Percentiles rank a stretch among this genome's conserved stretches.
Conservation (phyloP, 2,113 vertebrate genomes). For the Garra rufa region DNA sequence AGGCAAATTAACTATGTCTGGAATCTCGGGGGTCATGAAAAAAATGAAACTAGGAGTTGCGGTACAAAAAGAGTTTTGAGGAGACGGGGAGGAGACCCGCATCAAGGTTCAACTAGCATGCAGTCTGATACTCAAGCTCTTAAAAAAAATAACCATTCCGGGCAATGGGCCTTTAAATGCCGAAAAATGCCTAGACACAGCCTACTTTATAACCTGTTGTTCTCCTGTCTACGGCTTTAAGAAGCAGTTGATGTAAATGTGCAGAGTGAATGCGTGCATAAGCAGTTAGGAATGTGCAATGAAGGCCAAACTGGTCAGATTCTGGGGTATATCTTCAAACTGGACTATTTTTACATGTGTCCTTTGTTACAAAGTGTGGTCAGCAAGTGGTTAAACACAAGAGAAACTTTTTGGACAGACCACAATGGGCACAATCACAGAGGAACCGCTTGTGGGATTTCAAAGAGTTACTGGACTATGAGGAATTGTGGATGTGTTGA, state of each 20-base stretch:
- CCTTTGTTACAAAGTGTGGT: not conserved
- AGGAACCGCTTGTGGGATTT: conserved; percentile 31
- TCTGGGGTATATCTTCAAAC: not conserved
- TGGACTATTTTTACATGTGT: not conserved
- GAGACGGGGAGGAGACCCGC: conserved; percentile 49
- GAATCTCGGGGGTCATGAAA: conserved; percentile 76
- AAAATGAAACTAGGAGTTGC: conserved; percentile 54
- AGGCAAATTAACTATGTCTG: conserved; percentile 84
- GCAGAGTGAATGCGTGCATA: not conserved
- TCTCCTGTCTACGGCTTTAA: conserved; percentile 12
- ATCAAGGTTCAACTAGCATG: conserved; percentile 53
- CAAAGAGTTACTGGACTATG: conserved; percentile 28
- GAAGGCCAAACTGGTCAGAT: not conserved
- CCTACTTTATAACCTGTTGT: conserved; percentile 48
- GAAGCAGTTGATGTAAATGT: conserved; percentile 14
- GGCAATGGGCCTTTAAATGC: conserved; percentile 47
- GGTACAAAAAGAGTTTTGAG: conserved; percentile 64
- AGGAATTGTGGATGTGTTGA: conserved; percentile 39
- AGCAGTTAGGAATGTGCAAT: conserved; percentile 12
- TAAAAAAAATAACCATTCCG: conserved; percentile 34
- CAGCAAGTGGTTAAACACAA: conserved; percentile 1
- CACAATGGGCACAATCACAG: not conserved
- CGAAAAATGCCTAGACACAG: conserved; percentile 44
- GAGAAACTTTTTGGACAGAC: conserved; percentile 10
- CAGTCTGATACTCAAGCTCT: conserved; percentile 50